phyloP scores from a whole-genome alignment of 37 sponge, comb jelly and placozoan genomes.

The Halichondria panicea region DNA sequence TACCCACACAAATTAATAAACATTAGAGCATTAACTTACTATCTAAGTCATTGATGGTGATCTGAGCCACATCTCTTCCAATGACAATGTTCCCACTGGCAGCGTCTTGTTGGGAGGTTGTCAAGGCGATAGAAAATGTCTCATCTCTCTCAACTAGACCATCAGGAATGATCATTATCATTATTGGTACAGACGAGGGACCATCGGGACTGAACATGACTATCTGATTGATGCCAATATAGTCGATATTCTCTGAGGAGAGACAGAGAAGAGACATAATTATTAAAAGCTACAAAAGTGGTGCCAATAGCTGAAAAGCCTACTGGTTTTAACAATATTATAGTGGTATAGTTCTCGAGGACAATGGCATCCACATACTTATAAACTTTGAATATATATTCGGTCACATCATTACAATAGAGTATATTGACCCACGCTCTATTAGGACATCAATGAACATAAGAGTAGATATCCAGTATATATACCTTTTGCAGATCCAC shows the following conservation, averaged over 20 bases:
- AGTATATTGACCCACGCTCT: not conserved
- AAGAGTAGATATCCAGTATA: no score
- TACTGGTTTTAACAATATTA: not conserved
- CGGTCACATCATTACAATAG: no score
- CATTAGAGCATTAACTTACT: no score
- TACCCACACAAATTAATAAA: no score
- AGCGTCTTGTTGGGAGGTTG: no score
- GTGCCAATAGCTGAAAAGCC: not conserved
- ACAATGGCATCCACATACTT: not conserved
- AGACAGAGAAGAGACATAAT: not conserved
- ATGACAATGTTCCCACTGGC: no score
- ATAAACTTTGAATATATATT: not conserved
- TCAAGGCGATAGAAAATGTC: not conserved
- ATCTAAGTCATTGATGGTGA: no score
- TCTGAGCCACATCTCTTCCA: no score
- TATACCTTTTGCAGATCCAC: constrained; percentile 13
- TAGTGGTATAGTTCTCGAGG: not conserved
- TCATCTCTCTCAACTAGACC: constrained; percentile 1
- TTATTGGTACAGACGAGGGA: not conserved
- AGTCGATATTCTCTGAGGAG: not conserved
- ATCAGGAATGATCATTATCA: not conserved
- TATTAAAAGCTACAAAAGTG: not conserved
- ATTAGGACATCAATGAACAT: not conserved
- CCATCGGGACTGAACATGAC: not conserved
- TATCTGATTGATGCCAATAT: not conserved